phyloP scores from a whole-genome alignment of 2,113 vertebrate genomes.

The Chinchilla lanigera region DNA sequence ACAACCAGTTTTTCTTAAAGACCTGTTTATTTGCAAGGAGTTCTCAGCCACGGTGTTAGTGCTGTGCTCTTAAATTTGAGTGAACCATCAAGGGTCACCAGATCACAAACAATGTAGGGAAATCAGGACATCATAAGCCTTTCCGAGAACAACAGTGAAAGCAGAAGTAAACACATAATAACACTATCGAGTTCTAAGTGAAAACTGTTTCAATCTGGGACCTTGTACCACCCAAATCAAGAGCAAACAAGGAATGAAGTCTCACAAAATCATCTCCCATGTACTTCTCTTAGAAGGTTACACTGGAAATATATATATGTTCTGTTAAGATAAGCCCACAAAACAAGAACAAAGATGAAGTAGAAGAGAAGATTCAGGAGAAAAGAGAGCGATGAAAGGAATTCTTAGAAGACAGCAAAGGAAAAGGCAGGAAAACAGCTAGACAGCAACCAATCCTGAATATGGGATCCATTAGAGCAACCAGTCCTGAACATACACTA shows the following conservation, averaged over 20 bases:
- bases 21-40: neutral
- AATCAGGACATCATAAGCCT: neutral
- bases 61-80: neutral
- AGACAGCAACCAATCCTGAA: neutral
- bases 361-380: neutral
- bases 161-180: neutral
- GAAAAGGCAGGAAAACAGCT: neutral
- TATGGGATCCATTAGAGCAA: neutral
- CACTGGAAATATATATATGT: neutral
- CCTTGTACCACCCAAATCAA: neutral
- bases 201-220: neutral
- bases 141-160: neutral
- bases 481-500: neutral
- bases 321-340: neutral
- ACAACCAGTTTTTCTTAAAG: neutral
- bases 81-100: neutral
- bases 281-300: conserved; percentile 1
- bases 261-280: neutral
- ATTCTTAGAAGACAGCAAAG: neutral
- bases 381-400: neutral
- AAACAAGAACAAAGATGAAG: neutral
- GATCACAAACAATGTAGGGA: neutral
- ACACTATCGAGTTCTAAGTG: neutral
- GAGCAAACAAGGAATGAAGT: neutral
- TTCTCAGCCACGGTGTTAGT: neutral